Conservation (phyloP, 2,113 vertebrate genomes). For the Spea bombifrons region DNA sequence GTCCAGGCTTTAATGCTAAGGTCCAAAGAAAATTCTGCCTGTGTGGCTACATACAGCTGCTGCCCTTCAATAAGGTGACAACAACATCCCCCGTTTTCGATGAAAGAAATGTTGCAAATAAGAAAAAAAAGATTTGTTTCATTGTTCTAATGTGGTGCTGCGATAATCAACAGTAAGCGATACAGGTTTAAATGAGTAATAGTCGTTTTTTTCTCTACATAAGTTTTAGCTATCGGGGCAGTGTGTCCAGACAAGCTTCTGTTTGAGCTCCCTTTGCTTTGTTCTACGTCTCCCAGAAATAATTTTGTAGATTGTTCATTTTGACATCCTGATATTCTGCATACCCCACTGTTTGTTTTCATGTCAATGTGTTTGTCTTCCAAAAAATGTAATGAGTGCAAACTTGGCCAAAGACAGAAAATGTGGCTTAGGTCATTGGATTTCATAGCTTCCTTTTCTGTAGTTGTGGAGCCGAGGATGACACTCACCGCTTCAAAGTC, state of each 20-base stretch:
- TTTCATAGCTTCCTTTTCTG: constrained; percentile 48
- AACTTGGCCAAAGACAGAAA: constrained; percentile 50
- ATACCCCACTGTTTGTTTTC: constrained; percentile 29
- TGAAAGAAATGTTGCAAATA: too few relatives aligned
- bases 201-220: too few relatives aligned
- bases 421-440: constrained; percentile 53
- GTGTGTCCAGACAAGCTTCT: neutral
- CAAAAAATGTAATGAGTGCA: constrained; percentile 51
- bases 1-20: too few relatives aligned
- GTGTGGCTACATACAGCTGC: too few relatives aligned
- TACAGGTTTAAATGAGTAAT: too few relatives aligned
- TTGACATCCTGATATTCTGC: constrained; percentile 13
- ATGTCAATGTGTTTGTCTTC: constrained; percentile 33
- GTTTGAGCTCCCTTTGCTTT: neutral
- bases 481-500: constrained; percentile 60
- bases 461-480: constrained; percentile 62
- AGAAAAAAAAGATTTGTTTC: too few relatives aligned
- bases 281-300: neutral
- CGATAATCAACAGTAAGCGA: too few relatives aligned
- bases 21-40: too few relatives aligned
- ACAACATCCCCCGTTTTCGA: too few relatives aligned
- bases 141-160: too few relatives aligned
- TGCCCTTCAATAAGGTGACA: too few relatives aligned
- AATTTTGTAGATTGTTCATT: neutral
- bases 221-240: too few relatives aligned